A percentile compares a stretch with the other conserved stretches of the same genome.
Evolutionary conservation across 2,113 vertebrate species (phyloP).

Genomic region (Hoplias malabaricus): DNA sequence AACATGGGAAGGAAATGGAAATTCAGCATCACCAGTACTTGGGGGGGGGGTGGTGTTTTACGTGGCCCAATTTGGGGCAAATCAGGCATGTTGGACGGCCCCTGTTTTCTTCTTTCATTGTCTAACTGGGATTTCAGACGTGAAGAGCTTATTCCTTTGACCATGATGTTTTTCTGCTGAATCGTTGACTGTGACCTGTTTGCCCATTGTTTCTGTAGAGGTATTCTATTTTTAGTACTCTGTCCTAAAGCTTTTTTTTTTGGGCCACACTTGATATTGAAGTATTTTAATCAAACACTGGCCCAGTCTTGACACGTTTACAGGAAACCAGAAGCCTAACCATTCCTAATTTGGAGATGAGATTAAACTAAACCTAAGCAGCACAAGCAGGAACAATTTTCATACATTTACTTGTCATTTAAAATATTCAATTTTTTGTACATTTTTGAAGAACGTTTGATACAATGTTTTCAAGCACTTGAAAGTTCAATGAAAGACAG

Average conservation of each 20-base stretch:
- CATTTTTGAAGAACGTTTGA: neutral
- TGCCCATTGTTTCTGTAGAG: too few relatives aligned
- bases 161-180: neutral
- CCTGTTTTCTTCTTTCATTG: neutral
- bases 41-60: neutral
- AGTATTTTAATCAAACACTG: too few relatives aligned
- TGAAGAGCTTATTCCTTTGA: conserved; percentile 21
- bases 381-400: neutral
- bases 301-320: neutral
- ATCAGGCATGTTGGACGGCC: neutral
- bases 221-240: too few relatives aligned
- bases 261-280: too few relatives aligned
- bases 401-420: neutral
- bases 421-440: neutral
- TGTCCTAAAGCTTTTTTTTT: too few relatives aligned
- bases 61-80: neutral
- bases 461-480: neutral
- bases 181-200: too few relatives aligned
- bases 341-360: neutral
- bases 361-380: neutral
- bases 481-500: neutral
- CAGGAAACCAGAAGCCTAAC: neutral
- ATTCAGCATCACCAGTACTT: neutral
- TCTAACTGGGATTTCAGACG: neutral
- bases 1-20: neutral